Evolutionary conservation across 2,113 vertebrate genomes (phyloP), one percentile per base, ranked within the genome.

Genomic region (Archilochus colubris): DNA sequence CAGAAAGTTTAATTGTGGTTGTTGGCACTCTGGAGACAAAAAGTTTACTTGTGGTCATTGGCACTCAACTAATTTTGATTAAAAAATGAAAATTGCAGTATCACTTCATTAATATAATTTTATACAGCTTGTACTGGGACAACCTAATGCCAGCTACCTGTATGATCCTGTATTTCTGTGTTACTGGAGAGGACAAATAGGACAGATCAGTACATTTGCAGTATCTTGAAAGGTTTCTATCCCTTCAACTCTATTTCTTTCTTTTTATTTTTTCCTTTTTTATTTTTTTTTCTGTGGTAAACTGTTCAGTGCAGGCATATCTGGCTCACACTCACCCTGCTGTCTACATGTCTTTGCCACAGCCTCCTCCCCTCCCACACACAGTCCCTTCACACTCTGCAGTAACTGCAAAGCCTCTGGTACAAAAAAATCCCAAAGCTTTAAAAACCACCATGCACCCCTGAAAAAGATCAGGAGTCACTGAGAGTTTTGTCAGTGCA

Each of bases 381-480:
- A 31, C 43, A 31, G 61, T 81, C 50, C 19, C 66, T 86, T 54
- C 74, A 31, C 0, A 1, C 62, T 87, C 25, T 54, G 13, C 28
- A 46, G 48, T 0, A 0, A 80, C 74, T 51, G 43, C 64, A 74
- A 91, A 82, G 14, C 27, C 40, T 89, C 66, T 53, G 27, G 50
- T 53, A 68, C 40, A 46, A 89, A 84, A 84, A 82, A 82, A 57
- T 74, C 63, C 46, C 38, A 36, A 38, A 53, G 72, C 30, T 88
- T 88, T 85, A 61, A 85, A 92, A 91, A 36, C 36, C 59, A 40
- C 62, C 38, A 40, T 18, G 36, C n/a, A 66, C 54, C 22, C 88
- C 82, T 73, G 78, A 76, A 91, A 88, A 54, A 76, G 50, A 93
- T 79, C 83, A 94, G 63, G 55, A 90, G 25, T 57, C 48, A 48